Percentiles rank a stretch among this genome's conserved stretches.
Conservation (phyloP, 2,888 invertebrate species). For the Troides oblongomaculatus region DNA sequence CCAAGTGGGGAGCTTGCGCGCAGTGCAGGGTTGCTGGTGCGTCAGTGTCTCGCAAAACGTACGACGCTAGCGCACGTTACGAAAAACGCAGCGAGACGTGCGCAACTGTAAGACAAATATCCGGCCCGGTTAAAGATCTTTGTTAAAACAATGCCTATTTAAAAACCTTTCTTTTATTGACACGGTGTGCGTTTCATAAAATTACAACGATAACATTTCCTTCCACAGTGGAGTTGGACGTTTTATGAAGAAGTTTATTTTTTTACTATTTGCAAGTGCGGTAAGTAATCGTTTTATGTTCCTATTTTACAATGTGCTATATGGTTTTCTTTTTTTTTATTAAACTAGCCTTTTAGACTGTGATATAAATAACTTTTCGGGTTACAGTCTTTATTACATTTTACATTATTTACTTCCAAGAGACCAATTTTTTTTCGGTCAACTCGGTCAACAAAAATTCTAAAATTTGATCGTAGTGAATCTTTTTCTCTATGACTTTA, state of each 20-base stretch:
- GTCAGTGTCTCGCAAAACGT: conserved; percentile 39
- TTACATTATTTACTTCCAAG: not conserved
- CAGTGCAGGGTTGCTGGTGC: conserved; percentile 32
- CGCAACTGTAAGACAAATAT: conserved; percentile 29
- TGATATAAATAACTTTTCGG: not conserved
- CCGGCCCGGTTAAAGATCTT: conserved; percentile 33
- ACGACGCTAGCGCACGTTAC: conserved; percentile 43
- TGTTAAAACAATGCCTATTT: conserved; percentile 13
- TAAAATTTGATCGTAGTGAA: not conserved
- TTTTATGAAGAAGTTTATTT: conserved; percentile 44
- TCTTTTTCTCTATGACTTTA: conserved; percentile 19
- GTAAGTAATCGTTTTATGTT: conserved; percentile 48
- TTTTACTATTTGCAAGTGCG: conserved; percentile 59
- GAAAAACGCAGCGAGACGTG: conserved; percentile 36
- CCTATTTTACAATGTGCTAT: not conserved
- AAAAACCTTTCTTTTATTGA: conserved; percentile 17
- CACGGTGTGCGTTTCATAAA: conserved; percentile 22
- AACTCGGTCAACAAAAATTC: not conserved
- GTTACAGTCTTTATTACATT: not conserved
- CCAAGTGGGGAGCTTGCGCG: conserved; percentile 36
- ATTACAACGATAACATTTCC: conserved; percentile 35
- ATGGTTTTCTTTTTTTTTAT: not conserved
- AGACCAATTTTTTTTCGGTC: not conserved
- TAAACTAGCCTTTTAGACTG: not conserved
- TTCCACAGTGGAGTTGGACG: conserved; percentile 36